Evolutionary conservation across 2,888 invertebrate genomes (phyloP).

Genomic region (Lobophora halterata): DNA sequence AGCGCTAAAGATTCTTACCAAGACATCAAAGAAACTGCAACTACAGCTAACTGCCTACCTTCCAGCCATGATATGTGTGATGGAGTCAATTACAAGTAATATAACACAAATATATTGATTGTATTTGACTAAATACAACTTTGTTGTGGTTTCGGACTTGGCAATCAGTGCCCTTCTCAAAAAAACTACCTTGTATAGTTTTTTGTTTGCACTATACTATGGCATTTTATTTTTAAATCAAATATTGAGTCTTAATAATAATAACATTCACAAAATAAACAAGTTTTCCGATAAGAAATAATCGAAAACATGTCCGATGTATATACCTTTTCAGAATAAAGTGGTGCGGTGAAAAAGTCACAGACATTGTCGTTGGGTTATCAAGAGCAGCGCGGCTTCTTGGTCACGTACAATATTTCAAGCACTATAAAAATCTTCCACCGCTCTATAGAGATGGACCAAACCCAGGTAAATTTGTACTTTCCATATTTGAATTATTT

Average conservation of each 20-base stretch:
- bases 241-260: no score
- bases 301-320: no score
- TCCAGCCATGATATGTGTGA: slow-evolving; percentile 87
- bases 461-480: slow-evolving; percentile 63
- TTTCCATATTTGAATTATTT: no score
- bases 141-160: no score
- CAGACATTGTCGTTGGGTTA: slow-evolving; percentile 57
- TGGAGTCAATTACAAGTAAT: slow-evolving; percentile 83
- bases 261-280: no score
- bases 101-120: no score
- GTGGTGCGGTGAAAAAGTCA: slow-evolving; percentile 68
- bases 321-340: slow-evolving; percentile 66
- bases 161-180: no score
- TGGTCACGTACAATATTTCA: slow-evolving; percentile 84
- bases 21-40: slow-evolving; percentile 79
- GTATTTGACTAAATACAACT: no score
- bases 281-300: no score
- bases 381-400: slow-evolving; percentile 69
- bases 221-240: no score
- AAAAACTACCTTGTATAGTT: no score
- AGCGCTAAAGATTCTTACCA: slow-evolving; percentile 82
- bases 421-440: slow-evolving; percentile 80
- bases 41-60: slow-evolving; percentile 83
- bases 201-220: no score
- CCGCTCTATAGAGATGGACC: slow-evolving; percentile 74